Base-by-base conservation (phyloP, 2,797 vertebrate genomes). In the Pseudomugil tenellus region DNA sequence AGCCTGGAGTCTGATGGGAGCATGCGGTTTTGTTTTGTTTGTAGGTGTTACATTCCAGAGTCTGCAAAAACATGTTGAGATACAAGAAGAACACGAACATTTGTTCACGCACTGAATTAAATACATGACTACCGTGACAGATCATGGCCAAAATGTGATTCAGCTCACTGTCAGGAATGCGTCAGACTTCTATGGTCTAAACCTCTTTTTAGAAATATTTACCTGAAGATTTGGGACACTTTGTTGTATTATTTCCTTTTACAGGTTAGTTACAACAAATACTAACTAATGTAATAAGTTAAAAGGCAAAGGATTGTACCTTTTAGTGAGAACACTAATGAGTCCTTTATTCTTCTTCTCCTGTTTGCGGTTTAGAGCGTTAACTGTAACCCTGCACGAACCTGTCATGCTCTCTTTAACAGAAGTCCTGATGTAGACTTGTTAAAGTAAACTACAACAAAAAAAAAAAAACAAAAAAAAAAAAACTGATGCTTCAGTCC, bases 21-120 rank as follows among this genome's bases (percentile, higher is more conserved):
- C 7, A 21, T 28, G 16, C 4, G 11, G 4, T 10, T 34, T 31
- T 57, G 26, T 31, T 66, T 43, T 64, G 16, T 19, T 37, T 4
- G 19, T 39, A 14, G 56, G 55, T 4, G 19, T 63, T 58, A 11
- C 72, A 78, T 85, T 81, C 67, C 78, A 51, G 53, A 55, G 25
- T 72, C 58, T 74, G 73, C 64, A 72, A 67, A 71, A 70, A 79
- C 81, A 79, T 16, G 79, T 71, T 19, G 16, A 35, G 48, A 52
- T 48, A 49, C 13, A 74, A 39, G 3, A 34, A 43, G 3, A 43
- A 46, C 25, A 14, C 21, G 8, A 58, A 34, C 46, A 51, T n/a
- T 39, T 67, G 17, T 19, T 67, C 25, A 51, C 28, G 4, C 6
- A n/a, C 28, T 63, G 48, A 35, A 59, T 43, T 61, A 55, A 41